These are phyloP conservation scores for Anoura caudifer DNA, from an alignment of 2,113 vertebrate species.

Conservation along the genomic window DNA sequence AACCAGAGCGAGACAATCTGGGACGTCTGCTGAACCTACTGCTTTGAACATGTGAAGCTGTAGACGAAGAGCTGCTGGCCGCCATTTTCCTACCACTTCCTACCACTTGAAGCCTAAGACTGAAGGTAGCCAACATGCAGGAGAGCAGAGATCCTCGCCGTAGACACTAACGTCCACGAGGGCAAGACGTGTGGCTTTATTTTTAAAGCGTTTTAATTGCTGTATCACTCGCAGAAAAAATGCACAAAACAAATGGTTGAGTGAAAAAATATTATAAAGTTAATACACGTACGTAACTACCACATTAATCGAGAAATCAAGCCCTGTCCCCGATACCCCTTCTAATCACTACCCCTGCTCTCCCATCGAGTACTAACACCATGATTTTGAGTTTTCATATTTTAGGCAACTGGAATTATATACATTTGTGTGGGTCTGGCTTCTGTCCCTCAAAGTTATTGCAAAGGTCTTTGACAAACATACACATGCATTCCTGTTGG, in stretches of 20 bases:
- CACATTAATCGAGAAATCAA: background rate
- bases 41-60: background rate
- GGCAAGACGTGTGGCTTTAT: background rate
- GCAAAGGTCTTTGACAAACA: background rate
- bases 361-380: background rate
- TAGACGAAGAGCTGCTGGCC: background rate
- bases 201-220: conserved; percentile 22
- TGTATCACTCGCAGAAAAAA: background rate
- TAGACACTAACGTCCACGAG: background rate
- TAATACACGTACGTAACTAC: background rate
- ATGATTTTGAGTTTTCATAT: background rate
- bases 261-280: background rate
- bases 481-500: background rate
- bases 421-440: background rate
- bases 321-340: background rate
- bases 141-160: background rate
- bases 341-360: background rate
- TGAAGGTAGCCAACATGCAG: background rate
- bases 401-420: background rate
- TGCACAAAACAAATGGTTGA: background rate
- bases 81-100: background rate
- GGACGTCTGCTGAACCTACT: background rate
- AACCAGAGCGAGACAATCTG: background rate
- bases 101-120: background rate
- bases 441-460: conserved; percentile 32